These are phyloP conservation scores for Peribatodes rhomboidaria DNA, from an alignment of 2,888 invertebrate species.

Conservation along the genomic window DNA sequence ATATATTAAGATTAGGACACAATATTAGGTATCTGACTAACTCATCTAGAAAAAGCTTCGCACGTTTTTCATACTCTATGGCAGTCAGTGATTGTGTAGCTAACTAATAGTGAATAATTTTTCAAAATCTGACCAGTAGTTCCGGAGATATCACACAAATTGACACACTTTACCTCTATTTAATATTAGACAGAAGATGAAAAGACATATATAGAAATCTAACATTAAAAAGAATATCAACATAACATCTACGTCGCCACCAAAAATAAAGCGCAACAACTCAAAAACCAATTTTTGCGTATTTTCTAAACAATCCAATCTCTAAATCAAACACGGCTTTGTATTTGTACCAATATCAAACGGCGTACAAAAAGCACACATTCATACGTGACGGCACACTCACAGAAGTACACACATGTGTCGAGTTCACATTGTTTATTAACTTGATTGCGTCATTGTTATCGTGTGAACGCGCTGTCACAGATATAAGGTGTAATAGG, in stretches of 20 bases:
- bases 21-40: too few species aligned
- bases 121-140: too few species aligned
- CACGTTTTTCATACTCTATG: too few species aligned
- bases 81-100: too few species aligned
- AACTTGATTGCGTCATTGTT: constrained; percentile 53
- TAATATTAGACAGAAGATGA: not conserved
- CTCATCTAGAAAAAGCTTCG: too few species aligned
- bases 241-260: not conserved
- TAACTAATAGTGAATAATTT: too few species aligned
- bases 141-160: too few species aligned
- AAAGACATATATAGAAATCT: too few species aligned
- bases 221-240: not conserved
- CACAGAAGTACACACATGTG: constrained; percentile 22
- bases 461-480: constrained; percentile 49
- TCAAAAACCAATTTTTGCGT: not conserved
- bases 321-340: constrained; percentile 18
- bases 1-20: too few species aligned
- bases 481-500: constrained; percentile 40
- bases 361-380: constrained; percentile 29
- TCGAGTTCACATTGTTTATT: constrained; percentile 44
- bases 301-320: constrained; percentile 4
- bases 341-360: constrained; percentile 41
- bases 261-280: constrained; percentile 2
- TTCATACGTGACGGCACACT: constrained; percentile 20
- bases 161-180: too few species aligned